A percentile compares a stretch with the other conserved stretches of the same genome.
phyloP scores from a whole-genome alignment of 1,140 invertebrate species.

The Reticulitermes speratus region DNA sequence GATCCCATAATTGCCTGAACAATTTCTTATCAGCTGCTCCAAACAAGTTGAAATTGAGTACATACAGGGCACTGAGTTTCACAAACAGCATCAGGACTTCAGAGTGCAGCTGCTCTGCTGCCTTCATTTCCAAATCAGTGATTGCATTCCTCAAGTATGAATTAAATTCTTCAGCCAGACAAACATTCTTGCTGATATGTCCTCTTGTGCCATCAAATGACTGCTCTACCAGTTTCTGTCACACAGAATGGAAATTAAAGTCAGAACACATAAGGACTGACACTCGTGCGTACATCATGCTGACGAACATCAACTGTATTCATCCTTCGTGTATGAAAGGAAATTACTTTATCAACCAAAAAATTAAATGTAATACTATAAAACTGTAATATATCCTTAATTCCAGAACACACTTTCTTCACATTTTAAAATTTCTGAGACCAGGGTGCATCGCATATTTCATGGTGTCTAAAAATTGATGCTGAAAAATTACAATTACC shows the following conservation, averaged over 20 bases:
- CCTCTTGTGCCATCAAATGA: conserved; percentile 61
- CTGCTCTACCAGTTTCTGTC: conserved; percentile 58
- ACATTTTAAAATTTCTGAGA: too few relatives aligned
- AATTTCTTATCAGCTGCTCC: conserved; percentile 75
- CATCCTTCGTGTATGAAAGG: too few relatives aligned
- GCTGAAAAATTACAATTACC: too few relatives aligned
- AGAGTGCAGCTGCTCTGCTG: conserved; percentile 50
- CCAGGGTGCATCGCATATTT: too few relatives aligned
- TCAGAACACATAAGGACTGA: too few relatives aligned
- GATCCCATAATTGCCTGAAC: conserved; percentile 68
- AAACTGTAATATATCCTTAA: too few relatives aligned
- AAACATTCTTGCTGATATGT: conserved; percentile 60
- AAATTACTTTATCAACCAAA: too few relatives aligned
- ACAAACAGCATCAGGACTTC: conserved; percentile 62
- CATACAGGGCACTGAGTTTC: conserved; percentile 68
- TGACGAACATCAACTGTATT: too few relatives aligned
- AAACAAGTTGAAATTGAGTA: conserved; percentile 73
- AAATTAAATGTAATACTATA: too few relatives aligned
- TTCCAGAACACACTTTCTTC: too few relatives aligned
- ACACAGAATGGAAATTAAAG: conserved; percentile 26
- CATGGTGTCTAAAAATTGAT: too few relatives aligned
- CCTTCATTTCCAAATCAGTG: conserved; percentile 58
- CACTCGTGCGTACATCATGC: too few relatives aligned
- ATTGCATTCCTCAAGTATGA: conserved; percentile 68
- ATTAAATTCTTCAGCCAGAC: conserved; percentile 69